These are phyloP conservation scores for Masnerella sp. DNA, from an alignment of 2,888 invertebrate genomes.

Conservation along the genomic window DNA sequence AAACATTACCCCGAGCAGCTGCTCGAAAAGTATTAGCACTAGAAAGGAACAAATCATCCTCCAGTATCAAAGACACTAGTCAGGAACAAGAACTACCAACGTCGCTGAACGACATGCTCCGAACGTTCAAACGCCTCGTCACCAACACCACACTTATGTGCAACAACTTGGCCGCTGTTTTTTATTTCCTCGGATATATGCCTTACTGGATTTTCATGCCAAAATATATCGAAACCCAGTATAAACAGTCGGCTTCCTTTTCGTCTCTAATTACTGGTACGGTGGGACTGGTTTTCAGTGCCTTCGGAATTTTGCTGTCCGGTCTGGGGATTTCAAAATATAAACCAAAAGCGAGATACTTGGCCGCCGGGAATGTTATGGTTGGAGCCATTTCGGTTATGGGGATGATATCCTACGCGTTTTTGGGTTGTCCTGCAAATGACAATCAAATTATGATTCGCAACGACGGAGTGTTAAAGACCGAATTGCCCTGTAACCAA, in stretches of 20 bases:
- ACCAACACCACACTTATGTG: slow-evolving; percentile 84
- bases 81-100: slow-evolving; percentile 70
- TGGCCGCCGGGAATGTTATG: slow-evolving; percentile 85
- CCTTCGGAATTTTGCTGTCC: slow-evolving; percentile 83
- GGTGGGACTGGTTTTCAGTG: slow-evolving; percentile 84
- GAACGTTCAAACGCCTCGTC: slow-evolving; percentile 82
- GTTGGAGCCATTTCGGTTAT: slow-evolving; percentile 82
- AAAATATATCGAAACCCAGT: slow-evolving; percentile 90
- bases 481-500: slow-evolving; percentile 80
- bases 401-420: slow-evolving; percentile 83
- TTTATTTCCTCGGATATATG: slow-evolving; percentile 85
- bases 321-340: slow-evolving; percentile 83
- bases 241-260: slow-evolving; percentile 85
- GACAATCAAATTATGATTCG: slow-evolving; percentile 79
- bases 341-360: slow-evolving; percentile 82
- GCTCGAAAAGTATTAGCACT: slow-evolving; percentile 79
- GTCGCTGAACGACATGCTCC: slow-evolving; percentile 80
- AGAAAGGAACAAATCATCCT: slow-evolving; percentile 71
- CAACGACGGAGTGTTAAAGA: slow-evolving; percentile 76
- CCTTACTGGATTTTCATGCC: slow-evolving; percentile 90
- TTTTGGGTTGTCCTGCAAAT: slow-evolving; percentile 83
- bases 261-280: slow-evolving; percentile 87
- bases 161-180: slow-evolving; percentile 86
- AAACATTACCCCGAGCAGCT: slow-evolving; percentile 83
- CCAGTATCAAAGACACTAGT: slow-evolving; percentile 64